phyloP scores from a whole-genome alignment of 2,888 invertebrate genomes.

The Bimastos eiseni region DNA sequence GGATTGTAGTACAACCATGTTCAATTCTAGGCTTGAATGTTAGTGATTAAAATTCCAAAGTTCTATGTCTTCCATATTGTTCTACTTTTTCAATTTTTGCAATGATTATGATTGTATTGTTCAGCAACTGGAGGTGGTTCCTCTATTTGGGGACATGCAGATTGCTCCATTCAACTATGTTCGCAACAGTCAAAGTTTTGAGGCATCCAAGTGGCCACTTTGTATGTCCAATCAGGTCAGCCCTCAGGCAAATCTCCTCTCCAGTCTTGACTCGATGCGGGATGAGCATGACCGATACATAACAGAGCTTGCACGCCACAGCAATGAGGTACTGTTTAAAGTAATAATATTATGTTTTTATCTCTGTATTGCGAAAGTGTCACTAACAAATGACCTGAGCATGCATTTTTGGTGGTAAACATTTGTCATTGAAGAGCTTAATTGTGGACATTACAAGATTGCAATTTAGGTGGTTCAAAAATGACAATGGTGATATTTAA shows the following conservation, averaged over 20 bases:
- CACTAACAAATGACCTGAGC: no score
- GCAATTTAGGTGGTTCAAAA: no score
- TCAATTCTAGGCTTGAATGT: background rate
- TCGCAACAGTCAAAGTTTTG: conserved; percentile 68
- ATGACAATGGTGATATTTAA: no score
- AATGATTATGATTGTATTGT: conserved; percentile 26
- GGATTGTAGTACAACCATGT: no score
- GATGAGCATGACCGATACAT: conserved; percentile 97
- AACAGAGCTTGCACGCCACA: conserved; percentile 88
- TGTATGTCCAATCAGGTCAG: conserved; percentile 75
- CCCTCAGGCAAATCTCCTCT: conserved; percentile 80
- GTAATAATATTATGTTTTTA: background rate
- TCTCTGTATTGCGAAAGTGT: no score
- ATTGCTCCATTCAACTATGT: conserved; percentile 98
- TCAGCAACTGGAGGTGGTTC: conserved; percentile 59
- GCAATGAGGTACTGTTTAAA: conserved; percentile 66
- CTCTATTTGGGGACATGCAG: conserved; percentile 96
- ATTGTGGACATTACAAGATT: no score
- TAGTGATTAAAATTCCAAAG: background rate
- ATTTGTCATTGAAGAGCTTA: no score
- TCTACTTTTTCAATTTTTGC: background rate
- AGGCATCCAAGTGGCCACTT: conserved; percentile 58
- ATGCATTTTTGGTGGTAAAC: no score
- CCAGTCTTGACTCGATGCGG: conserved; percentile 85
- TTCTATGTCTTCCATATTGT: background rate